Conservation (phyloP, 2,113 vertebrate genomes). For the Cacatua alba region DNA sequence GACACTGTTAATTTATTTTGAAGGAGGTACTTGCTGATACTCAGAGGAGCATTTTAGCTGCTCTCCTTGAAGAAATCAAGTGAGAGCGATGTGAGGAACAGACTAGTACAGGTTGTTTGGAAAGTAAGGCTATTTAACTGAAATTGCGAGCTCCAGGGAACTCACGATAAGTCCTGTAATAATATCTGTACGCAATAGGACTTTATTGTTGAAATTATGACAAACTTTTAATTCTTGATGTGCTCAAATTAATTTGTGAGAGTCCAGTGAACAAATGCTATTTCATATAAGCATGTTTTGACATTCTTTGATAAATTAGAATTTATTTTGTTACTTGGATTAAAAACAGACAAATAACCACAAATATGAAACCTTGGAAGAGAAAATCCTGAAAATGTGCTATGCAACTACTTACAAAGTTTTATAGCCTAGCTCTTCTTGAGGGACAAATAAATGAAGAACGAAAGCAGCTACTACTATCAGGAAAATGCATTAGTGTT, state of each 20-base stretch:
- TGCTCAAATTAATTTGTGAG: conserved; percentile 39
- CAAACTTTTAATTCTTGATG: not conserved
- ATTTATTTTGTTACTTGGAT: not conserved
- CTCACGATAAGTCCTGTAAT: not conserved
- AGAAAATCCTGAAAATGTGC: not conserved
- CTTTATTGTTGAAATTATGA: conserved; percentile 3
- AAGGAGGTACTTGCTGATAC: not conserved
- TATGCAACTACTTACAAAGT: not conserved
- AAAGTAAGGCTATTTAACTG: not conserved
- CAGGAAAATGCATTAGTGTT: conserved; percentile 19
- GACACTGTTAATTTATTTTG: conserved; percentile 27
- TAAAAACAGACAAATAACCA: not conserved
- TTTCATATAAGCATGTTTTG: not conserved
- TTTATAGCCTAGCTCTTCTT: conserved; percentile 28
- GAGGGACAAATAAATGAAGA: conserved; percentile 31
- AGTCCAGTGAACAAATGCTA: not conserved
- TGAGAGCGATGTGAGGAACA: not conserved
- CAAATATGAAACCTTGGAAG: not conserved
- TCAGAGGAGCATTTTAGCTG: conserved; percentile 16
- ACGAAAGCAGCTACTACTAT: not conserved
- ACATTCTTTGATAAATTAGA: not conserved
- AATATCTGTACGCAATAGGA: not conserved
- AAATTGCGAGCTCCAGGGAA: not conserved
- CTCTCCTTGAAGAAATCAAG: conserved; percentile 4
- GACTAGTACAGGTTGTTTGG: conserved; percentile 9